Conservation (phyloP, 2,797 vertebrate genomes). For the Pseudochirops corinnae region DNA sequence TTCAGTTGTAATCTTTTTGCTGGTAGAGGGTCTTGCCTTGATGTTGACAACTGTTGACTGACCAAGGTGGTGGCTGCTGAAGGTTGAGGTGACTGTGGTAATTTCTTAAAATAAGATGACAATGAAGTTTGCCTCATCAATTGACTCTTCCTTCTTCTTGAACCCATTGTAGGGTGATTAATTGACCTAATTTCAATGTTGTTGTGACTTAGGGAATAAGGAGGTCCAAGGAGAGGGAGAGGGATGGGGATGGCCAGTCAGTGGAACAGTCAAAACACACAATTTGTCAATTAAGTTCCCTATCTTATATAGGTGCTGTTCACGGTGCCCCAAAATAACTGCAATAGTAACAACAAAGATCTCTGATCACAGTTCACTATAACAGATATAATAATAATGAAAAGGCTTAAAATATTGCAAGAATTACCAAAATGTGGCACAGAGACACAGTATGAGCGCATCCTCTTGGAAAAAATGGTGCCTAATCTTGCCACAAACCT, state of each 20-base stretch:
- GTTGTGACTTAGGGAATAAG: neutral
- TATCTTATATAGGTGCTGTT: neutral
- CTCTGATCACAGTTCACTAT: neutral
- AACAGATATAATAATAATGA: neutral
- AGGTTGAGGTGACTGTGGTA: neutral
- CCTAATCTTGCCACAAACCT: neutral
- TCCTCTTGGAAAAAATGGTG: neutral
- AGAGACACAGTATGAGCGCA: neutral
- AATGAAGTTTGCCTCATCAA: neutral
- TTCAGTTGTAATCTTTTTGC: neutral
- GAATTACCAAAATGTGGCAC: neutral
- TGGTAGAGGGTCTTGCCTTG: neutral
- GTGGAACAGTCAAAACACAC: neutral
- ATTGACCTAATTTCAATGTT: neutral
- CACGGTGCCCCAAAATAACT: neutral
- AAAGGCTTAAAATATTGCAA: neutral
- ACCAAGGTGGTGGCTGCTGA: neutral
- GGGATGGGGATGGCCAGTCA: neutral
- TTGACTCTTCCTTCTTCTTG: neutral
- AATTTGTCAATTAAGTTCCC: neutral
- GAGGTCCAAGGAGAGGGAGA: neutral
- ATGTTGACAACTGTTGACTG: neutral
- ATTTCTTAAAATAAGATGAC: neutral
- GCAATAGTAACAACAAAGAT: neutral
- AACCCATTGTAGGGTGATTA: neutral